These are phyloP conservation scores for Anthoscopus minutus DNA, from an alignment of 2,113 vertebrate genomes.

Conservation along the genomic window DNA sequence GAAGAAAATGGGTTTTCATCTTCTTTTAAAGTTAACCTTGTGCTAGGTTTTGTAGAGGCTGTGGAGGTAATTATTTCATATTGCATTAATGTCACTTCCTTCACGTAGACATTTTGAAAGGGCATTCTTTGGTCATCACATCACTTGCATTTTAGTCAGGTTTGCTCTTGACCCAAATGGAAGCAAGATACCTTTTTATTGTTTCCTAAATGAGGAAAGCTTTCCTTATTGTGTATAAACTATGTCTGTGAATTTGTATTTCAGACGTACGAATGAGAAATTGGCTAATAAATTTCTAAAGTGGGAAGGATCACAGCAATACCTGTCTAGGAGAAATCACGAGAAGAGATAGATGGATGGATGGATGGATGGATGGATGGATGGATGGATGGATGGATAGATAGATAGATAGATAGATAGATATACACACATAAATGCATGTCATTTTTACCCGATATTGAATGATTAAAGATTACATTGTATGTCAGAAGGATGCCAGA, in stretches of 20 bases:
- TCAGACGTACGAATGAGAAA: not conserved
- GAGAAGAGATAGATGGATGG: not conserved
- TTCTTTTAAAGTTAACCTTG: not conserved
- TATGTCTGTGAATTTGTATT: not conserved
- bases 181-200: not conserved
- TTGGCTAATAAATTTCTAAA: not conserved
- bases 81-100: not conserved
- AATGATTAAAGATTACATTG: not conserved
- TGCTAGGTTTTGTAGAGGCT: not conserved
- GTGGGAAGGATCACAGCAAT: not conserved
- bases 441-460: not conserved
- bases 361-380: accelerated
- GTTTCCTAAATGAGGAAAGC: not conserved
- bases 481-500: not conserved
- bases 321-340: not conserved
- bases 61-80: not conserved
- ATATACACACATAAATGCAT: not conserved
- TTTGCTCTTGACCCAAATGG: not conserved
- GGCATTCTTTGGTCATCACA: not conserved
- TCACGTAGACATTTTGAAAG: not conserved
- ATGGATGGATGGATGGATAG: no score
- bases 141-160: not conserved
- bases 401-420: accelerated
- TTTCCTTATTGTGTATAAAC: not conserved
- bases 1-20: not conserved